Evolutionary conservation across 2,113 vertebrate species (phyloP), one percentile per base, ranked within the genome.

Genomic region (Xiphophorus maculatus): DNA sequence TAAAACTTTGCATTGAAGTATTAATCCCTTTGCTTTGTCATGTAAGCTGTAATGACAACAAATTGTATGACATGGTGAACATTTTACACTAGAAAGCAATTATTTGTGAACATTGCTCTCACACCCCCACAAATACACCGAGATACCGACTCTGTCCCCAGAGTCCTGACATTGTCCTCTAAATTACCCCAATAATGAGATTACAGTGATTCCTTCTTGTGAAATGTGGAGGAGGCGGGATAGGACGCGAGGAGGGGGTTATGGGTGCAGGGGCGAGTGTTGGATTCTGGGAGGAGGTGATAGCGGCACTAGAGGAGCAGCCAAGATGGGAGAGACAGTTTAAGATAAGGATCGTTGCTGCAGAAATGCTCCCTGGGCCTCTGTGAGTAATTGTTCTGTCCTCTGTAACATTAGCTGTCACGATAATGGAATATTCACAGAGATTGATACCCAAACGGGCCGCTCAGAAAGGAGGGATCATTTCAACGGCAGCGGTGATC

Each of bases 161-260:
- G 86, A 90, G 86, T 83, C 86, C 71, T 91, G 87, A 91, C 86
- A 90, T 95, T 95, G 93, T 96, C 93, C 93, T 94, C 88, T 92
- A 93, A 94, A 95, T 94, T 92, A 94, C 90, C 89, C 91, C 90
- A 93, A 87, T 96, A 96, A 96, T 95, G 95, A 95, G 94, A 95
- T 95, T 94, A 93, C 87, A 92, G 74, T 65, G 87, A 88, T 91
- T 90, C 82, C 71, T 79, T 93, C 86, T 76, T 60, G 89, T 89
- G 90, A 86, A 84, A 81, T 87, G 84, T 81, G 78, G 73, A 62
- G 65, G 77, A 48, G 64, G 76, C 15, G 28, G 35, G 35, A 37
- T 10, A 37, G 35, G 35, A 37, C 1, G 40, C 12, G 14, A 2
- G 14, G 13, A 4, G 40, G 40, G 40, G 40, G 40, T 15, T 42